Evolutionary conservation across 2,797 vertebrate genomes (phyloP).

Genomic region (Tiaroga cobitis): DNA sequence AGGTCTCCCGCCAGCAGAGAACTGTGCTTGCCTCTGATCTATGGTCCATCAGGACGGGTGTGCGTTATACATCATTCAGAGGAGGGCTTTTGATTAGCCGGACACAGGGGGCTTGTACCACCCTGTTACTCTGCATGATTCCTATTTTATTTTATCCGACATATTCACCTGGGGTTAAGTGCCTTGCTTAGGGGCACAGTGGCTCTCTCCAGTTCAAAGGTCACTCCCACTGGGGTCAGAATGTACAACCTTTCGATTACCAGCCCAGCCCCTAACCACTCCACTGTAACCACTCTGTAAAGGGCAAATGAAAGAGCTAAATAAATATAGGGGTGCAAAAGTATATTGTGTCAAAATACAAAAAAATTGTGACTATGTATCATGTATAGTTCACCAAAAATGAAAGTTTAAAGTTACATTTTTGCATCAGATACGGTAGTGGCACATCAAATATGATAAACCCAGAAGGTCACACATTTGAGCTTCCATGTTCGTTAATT

Average conservation of each 20-base stretch:
- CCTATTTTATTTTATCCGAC: neutral
- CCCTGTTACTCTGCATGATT: neutral
- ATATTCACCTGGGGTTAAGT: slow-evolving; percentile 5
- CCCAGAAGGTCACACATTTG: neutral
- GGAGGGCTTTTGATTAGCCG: slow-evolving; percentile 26
- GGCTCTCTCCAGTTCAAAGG: slow-evolving; percentile 7
- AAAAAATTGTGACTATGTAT: neutral
- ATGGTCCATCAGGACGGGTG: neutral
- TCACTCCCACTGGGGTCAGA: neutral
- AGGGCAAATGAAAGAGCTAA: neutral
- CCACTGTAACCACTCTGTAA: neutral
- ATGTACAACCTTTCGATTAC: neutral
- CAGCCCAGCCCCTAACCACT: neutral
- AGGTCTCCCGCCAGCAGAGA: slow-evolving; percentile 51
- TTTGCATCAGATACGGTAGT: neutral
- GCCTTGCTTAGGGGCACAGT: neutral
- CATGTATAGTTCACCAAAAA: neutral
- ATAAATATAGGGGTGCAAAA: neutral
- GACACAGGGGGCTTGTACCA: neutral
- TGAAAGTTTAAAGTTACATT: neutral
- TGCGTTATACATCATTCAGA: neutral
- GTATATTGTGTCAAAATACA: neutral
- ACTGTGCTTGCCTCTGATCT: slow-evolving; percentile 38
- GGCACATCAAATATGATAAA: neutral
- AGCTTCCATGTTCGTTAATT: neutral